Evolutionary conservation across 1,140 invertebrate species (phyloP).

Genomic region (Medauroidea extradentata): DNA sequence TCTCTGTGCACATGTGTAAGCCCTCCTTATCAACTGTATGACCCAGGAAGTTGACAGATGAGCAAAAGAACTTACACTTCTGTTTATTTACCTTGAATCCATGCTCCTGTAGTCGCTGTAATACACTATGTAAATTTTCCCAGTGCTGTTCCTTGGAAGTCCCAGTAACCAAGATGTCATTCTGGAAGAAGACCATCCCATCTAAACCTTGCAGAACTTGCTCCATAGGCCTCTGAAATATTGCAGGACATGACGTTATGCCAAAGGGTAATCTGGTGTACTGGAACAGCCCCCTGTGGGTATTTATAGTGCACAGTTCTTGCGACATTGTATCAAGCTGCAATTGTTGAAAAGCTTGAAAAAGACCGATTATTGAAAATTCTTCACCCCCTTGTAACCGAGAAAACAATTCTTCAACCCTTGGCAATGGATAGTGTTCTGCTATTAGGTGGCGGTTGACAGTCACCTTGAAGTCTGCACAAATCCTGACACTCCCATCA

Average conservation of each 20-base stretch:
- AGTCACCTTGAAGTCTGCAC: slow-evolving; percentile 42
- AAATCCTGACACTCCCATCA: slow-evolving; percentile 40
- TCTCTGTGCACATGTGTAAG: slow-evolving; percentile 36
- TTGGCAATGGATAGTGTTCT: slow-evolving; percentile 23
- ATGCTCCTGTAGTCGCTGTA: slow-evolving; percentile 19
- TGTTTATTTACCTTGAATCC: slow-evolving; percentile 10
- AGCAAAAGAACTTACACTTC: slow-evolving; percentile 29
- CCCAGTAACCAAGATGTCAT: slow-evolving; percentile 30
- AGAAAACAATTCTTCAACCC: slow-evolving; percentile 24
- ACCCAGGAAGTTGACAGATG: slow-evolving; percentile 31
- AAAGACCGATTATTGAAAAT: slow-evolving; percentile 22
- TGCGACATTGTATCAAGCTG: background rate
- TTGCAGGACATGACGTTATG: slow-evolving; percentile 29
- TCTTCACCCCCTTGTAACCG: slow-evolving; percentile 15
- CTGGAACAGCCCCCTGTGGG: slow-evolving; percentile 32
- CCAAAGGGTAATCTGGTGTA: slow-evolving; percentile 40
- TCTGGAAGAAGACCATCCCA: slow-evolving; percentile 23
- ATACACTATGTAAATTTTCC: slow-evolving; percentile 18
- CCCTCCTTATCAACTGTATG: slow-evolving; percentile 31
- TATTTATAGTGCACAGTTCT: slow-evolving; percentile 27
- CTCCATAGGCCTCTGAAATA: slow-evolving; percentile 40
- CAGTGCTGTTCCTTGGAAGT: slow-evolving; percentile 20
- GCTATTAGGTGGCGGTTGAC: slow-evolving; percentile 21
- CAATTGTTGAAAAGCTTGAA: slow-evolving; percentile 1
- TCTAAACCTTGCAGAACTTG: slow-evolving; percentile 26